Base-by-base conservation (phyloP, 2,888 invertebrate genomes). In the Yponomeuta cagnagella region DNA sequence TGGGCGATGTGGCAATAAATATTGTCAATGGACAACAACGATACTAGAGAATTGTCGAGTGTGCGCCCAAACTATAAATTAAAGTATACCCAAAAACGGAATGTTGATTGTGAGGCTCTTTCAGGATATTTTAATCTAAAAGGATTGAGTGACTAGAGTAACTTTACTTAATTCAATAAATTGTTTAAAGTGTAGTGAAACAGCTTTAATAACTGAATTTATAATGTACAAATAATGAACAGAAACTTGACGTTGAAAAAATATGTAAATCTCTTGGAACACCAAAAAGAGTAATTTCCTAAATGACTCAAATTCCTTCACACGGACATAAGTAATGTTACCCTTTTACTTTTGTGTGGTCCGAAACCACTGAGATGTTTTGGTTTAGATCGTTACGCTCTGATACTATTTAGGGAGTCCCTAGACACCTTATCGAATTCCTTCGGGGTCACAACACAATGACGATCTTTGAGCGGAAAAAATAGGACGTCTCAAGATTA, bases 381-480 rank as follows among this genome's bases (percentile, higher is more conserved):
- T 78, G 78, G 81, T 82, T 82, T 78, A 81, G 82, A 83, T 84
- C 76, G 72, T 78, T 76, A 76, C 77, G 72, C 73, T 74, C 73
- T 74, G 80, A 78, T 78, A 79, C 74, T 72, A 76, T 78, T 79
- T 69, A 71, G 76, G 77, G 71, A 73, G 74, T 76, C 73, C 75
- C 75, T 75, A 76, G 75, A 74, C 75, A 78, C 78, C 78, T 77
- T 76, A 76, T 73, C 65, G 70, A 79, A 79, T 79, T 78, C 77
- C 74, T 74, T 69, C 70, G 71, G 73, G 75, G 76, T 77, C 77
- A 77, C 73, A 81, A 77, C 72, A 78, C 70, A 77, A 74, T 72
- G 71, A 69, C 12, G 63, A 37, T 69, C 71, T 69, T 71, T 31
- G 63, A 8, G 30, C 52, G 23, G 10, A 63, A 66, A 71, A 72